Conservation (phyloP, 2,888 invertebrate species). For the Norana najaformis region DNA sequence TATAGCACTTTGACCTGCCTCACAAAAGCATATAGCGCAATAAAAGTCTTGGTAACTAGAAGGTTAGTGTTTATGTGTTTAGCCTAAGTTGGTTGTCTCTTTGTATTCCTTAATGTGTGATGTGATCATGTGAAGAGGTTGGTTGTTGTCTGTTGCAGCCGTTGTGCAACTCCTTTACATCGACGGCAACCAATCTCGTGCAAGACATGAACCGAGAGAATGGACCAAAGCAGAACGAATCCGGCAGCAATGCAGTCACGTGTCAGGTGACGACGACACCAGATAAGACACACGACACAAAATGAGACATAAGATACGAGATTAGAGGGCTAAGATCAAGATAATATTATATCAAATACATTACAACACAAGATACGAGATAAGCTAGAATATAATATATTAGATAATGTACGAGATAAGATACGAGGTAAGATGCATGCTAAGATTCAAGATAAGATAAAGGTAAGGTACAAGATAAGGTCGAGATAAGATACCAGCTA, state of each 20-base stretch:
- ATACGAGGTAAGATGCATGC: too few species aligned
- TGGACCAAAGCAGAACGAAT: not conserved
- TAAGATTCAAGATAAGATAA: too few species aligned
- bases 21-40: too few species aligned
- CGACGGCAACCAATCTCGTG: not conserved
- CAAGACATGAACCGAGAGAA: slow-evolving; percentile 21
- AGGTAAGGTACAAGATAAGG: too few species aligned
- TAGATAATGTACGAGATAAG: too few species aligned
- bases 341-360: too few species aligned
- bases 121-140: not conserved
- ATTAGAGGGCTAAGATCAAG: not conserved
- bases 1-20: too few species aligned
- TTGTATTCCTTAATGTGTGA: not conserved
- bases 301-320: not conserved
- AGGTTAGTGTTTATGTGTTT: not conserved
- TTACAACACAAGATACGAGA: too few species aligned
- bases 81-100: not conserved
- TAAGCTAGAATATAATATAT: too few species aligned
- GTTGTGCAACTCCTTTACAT: not conserved
- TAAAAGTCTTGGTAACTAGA: too few species aligned
- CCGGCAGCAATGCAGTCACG: not conserved
- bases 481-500: too few species aligned
- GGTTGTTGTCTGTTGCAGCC: not conserved
- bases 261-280: not conserved
- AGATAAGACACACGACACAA: not conserved